Percentiles rank a stretch among this genome's conserved stretches.
Evolutionary conservation across 2,797 vertebrate genomes (phyloP).

Genomic region (Epinephelus awoara): DNA sequence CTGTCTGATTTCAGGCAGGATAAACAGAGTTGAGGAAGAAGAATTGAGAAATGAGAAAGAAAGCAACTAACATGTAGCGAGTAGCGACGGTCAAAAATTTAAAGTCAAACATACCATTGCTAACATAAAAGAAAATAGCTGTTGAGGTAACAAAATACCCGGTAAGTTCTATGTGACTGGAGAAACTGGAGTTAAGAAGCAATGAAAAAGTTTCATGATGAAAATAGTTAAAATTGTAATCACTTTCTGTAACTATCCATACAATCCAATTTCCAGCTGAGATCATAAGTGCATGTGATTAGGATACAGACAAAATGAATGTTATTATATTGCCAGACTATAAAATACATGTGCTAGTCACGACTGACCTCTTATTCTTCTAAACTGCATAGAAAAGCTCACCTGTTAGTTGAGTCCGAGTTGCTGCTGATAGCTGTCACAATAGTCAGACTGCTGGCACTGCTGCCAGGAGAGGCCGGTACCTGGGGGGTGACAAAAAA

Average conservation of each 20-base stretch:
- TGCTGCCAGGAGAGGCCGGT: conserved; percentile 91
- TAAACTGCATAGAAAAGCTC: conserved; percentile 8
- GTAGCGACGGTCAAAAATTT: background rate
- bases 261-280: background rate
- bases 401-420: conserved; percentile 92
- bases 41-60: no score
- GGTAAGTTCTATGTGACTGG: background rate
- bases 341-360: background rate
- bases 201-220: background rate
- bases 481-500: conserved; percentile 82
- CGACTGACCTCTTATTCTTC: no score
- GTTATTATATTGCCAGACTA: background rate
- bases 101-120: background rate
- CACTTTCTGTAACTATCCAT: background rate
- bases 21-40: no score
- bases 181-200: background rate
- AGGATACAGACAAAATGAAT: background rate
- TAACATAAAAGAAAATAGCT: background rate
- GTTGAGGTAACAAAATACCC: background rate
- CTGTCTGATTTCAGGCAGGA: no score
- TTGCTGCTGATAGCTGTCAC: conserved; percentile 92
- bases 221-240: background rate
- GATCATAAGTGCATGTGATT: background rate
- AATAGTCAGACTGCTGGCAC: conserved; percentile 92
- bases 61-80: no score